phyloP scores from a whole-genome alignment of 2,888 invertebrate species.

The Drosophila longiperda region DNA sequence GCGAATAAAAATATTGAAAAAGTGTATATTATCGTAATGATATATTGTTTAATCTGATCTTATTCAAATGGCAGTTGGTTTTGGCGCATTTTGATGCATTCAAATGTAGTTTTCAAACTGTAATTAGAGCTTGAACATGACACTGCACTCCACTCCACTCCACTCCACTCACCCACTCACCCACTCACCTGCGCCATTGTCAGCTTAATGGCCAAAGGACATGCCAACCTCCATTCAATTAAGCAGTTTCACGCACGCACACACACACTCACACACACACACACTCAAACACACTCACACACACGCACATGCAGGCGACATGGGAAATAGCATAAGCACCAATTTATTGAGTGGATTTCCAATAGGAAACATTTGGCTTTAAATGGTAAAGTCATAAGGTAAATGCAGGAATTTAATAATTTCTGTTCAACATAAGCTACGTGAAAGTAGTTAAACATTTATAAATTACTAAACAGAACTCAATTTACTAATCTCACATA shows the following conservation, averaged over 20 bases:
- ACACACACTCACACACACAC: conserved; percentile 10
- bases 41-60: not conserved
- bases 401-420: not conserved
- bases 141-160: conserved; percentile 21
- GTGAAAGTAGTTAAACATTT: not conserved
- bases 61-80: not conserved
- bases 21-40: not conserved
- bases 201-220: conserved; percentile 58
- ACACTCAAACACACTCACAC: not conserved
- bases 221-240: conserved; percentile 62
- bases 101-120: conserved; percentile 13
- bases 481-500: not conserved
- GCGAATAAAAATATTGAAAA: not conserved
- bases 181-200: conserved; percentile 26
- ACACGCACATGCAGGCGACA: too few relatives aligned
- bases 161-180: not conserved
- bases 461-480: not conserved
- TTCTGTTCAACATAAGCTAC: not conserved
- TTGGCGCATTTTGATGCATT: not conserved
- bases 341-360: conserved; percentile 23
- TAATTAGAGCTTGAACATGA: conserved; percentile 34
- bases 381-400: not conserved
- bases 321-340: not conserved
- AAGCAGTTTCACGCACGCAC: conserved; percentile 28
- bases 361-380: not conserved